Percentiles rank a stretch among this genome's conserved stretches.
phyloP scores from a whole-genome alignment of 2,113 vertebrate species.

The Melospiza melodia region DNA sequence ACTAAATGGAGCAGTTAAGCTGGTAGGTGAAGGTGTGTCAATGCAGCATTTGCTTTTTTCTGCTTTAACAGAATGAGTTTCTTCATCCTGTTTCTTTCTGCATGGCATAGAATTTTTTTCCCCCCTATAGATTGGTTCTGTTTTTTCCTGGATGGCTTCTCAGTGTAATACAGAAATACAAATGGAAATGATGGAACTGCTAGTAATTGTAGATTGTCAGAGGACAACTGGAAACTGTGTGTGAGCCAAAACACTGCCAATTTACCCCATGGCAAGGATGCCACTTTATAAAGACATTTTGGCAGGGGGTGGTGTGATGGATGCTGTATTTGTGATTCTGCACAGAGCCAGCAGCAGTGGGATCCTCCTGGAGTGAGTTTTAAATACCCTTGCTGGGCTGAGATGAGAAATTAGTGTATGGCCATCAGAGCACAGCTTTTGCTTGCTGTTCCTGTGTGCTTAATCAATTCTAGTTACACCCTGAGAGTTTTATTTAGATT shows the following conservation, averaged over 20 bases:
- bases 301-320: background rate
- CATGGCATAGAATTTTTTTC: accelerated
- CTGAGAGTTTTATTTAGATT: background rate
- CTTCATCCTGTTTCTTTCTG: background rate
- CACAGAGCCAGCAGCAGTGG: background rate
- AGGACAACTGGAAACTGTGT: background rate
- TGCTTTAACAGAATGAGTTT: background rate
- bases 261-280: background rate
- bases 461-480: background rate
- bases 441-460: background rate
- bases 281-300: background rate
- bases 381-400: background rate
- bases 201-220: background rate
- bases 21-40: background rate
- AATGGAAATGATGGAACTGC: background rate
- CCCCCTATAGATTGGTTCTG: background rate
- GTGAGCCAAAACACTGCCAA: background rate
- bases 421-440: background rate
- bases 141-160: background rate
- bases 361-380: background rate
- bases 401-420: background rate
- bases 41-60: background rate
- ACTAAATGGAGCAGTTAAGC: background rate
- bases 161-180: background rate
- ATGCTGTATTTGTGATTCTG: background rate